These are phyloP conservation scores for Ptychoptera contaminata DNA, from an alignment of 2,888 invertebrate genomes.

Conservation along the genomic window DNA sequence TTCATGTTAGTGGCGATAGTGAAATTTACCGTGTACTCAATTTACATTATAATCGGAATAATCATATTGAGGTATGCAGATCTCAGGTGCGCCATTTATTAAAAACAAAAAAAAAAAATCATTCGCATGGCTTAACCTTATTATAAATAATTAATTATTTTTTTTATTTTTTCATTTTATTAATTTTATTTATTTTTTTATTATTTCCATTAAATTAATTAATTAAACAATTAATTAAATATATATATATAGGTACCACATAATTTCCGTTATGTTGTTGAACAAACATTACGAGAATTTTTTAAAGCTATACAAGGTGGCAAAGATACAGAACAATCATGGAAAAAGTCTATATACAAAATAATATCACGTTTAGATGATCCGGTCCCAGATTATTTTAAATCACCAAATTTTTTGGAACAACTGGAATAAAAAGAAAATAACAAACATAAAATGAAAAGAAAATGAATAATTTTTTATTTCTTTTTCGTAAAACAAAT, in stretches of 20 bases:
- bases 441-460: no score
- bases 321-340: conserved; percentile 96
- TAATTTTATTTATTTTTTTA: conserved; percentile 10
- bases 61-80: conserved; percentile 31
- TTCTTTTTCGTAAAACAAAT: conserved; percentile 1
- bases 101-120: background rate
- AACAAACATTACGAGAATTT: conserved; percentile 96
- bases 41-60: conserved; percentile 95
- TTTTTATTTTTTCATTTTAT: background rate
- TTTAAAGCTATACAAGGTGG: conserved; percentile 95
- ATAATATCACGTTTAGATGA: conserved; percentile 98
- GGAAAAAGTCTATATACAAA: conserved; percentile 99
- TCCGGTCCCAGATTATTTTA: conserved; percentile 98
- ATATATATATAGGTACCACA: conserved; percentile 73
- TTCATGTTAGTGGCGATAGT: conserved; percentile 87
- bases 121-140: background rate
- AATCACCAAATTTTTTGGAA: conserved; percentile 97
- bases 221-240: conserved; percentile 1
- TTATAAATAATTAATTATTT: background rate
- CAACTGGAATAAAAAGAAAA: conserved; percentile 61
- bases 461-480: conserved; percentile 1
- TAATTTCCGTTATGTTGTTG: conserved; percentile 92
- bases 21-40: conserved; percentile 97
- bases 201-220: conserved; percentile 1
- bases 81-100: conserved; percentile 38